phyloP scores from a whole-genome alignment of 2,888 invertebrate genomes.

The Dynastes hyllus region DNA sequence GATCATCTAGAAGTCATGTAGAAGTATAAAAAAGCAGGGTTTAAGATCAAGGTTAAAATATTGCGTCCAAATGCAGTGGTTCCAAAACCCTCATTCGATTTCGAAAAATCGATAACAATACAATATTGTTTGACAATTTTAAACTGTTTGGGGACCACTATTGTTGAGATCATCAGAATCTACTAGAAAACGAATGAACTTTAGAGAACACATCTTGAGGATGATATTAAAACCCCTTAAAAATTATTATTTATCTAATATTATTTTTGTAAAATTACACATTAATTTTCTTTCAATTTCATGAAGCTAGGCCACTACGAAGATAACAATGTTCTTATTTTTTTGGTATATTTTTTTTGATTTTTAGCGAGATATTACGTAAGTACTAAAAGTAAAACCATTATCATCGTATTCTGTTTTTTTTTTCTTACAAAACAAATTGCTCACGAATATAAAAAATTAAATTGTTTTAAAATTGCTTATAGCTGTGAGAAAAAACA shows the following conservation, averaged over 20 bases:
- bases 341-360: too few relatives aligned
- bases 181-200: not conserved
- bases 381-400: too few relatives aligned
- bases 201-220: too few relatives aligned
- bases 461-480: too few relatives aligned
- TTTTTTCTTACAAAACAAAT: too few relatives aligned
- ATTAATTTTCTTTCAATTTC: not conserved
- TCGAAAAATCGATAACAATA: too few relatives aligned
- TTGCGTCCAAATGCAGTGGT: not conserved
- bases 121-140: too few relatives aligned
- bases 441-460: too few relatives aligned
- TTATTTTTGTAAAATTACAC: not conserved
- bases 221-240: not conserved
- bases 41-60: constrained; percentile 13
- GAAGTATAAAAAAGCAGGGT: not conserved
- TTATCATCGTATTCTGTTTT: too few relatives aligned
- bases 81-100: not conserved
- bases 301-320: constrained; percentile 3
- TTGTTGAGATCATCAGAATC: not conserved
- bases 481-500: too few relatives aligned
- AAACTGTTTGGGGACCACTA: not conserved
- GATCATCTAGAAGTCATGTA: not conserved
- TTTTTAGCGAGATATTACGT: too few relatives aligned
- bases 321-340: not conserved
- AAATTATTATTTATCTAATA: not conserved